Evolutionary conservation across 2,113 vertebrate genomes (phyloP).

Genomic region (Gnathochromis pfefferi): DNA sequence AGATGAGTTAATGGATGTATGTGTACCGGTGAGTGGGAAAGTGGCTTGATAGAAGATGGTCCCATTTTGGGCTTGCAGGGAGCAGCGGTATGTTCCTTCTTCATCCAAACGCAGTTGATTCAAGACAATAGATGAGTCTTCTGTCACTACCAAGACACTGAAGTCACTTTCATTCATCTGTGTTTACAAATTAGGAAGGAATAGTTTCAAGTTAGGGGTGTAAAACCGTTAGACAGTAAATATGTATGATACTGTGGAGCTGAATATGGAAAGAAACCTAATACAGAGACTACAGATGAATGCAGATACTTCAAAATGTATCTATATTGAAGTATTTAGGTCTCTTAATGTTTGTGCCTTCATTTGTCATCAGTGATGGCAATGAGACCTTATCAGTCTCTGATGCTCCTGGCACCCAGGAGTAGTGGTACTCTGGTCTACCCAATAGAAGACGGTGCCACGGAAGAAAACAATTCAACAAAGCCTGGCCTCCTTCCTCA

Average conservation of each 20-base stretch:
- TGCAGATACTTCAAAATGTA: not conserved
- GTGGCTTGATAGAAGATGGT: conserved; percentile 39
- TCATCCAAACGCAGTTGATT: conserved; percentile 63
- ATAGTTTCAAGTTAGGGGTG: not conserved
- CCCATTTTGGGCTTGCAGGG: conserved; percentile 33
- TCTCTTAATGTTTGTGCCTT: not conserved
- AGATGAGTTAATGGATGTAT: not conserved
- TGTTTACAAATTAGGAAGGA: not conserved
- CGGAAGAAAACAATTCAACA: conserved; percentile 64
- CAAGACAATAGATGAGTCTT: conserved; percentile 60
- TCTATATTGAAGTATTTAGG: not conserved
- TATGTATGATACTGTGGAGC: not conserved
- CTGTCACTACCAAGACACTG: conserved; percentile 45
- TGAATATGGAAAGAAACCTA: not conserved
- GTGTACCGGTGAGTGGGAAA: conserved; percentile 55
- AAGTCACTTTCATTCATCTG: conserved; percentile 41
- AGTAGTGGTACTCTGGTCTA: conserved; percentile 57
- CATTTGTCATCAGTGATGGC: not conserved
- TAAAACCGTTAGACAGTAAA: not conserved
- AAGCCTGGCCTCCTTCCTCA: conserved; percentile 54
- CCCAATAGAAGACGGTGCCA: conserved; percentile 64
- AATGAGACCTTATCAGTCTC: conserved; percentile 25
- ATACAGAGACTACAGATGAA: not conserved
- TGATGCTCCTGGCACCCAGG: conserved; percentile 28
- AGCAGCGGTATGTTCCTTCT: conserved; percentile 63